Conservation (phyloP, 2,113 vertebrate genomes). For the Thymallus thymallus region DNA sequence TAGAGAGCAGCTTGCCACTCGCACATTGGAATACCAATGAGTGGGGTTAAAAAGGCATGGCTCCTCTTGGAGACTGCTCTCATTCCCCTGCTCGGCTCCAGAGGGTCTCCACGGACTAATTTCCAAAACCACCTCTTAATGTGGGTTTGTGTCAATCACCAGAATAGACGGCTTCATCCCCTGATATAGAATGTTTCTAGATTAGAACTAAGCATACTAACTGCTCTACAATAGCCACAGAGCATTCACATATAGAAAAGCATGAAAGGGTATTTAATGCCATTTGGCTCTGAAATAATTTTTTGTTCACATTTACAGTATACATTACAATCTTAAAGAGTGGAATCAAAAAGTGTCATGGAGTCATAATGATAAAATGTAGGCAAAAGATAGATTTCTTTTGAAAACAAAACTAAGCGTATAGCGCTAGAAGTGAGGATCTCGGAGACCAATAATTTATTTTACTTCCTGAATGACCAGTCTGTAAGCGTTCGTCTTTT, state of each 20-base stretch:
- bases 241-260: constrained; percentile 63
- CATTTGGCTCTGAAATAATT: constrained; percentile 78
- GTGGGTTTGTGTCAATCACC: constrained; percentile 99
- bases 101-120: constrained; percentile 99
- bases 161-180: constrained; percentile 99
- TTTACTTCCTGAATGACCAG: constrained; percentile 43
- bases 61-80: constrained; percentile 97
- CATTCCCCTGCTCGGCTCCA: constrained; percentile 94
- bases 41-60: constrained; percentile 99
- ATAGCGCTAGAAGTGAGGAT: constrained; percentile 8
- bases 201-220: constrained; percentile 87
- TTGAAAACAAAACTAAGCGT: constrained; percentile 25
- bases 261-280: constrained; percentile 78
- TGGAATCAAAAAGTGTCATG: constrained; percentile 70
- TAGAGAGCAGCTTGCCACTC: constrained; percentile 95
- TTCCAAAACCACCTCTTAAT: constrained; percentile 99
- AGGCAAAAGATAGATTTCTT: constrained; percentile 73
- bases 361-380: constrained; percentile 79
- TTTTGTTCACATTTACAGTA: constrained; percentile 43
- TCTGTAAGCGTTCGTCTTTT: constrained; percentile 54
- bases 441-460: neutral
- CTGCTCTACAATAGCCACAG: constrained; percentile 82
- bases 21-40: constrained; percentile 99
- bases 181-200: constrained; percentile 98
- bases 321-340: constrained; percentile 31